Conservation (phyloP, 2,888 invertebrate species). For the Synanthedon tipuliformis region DNA sequence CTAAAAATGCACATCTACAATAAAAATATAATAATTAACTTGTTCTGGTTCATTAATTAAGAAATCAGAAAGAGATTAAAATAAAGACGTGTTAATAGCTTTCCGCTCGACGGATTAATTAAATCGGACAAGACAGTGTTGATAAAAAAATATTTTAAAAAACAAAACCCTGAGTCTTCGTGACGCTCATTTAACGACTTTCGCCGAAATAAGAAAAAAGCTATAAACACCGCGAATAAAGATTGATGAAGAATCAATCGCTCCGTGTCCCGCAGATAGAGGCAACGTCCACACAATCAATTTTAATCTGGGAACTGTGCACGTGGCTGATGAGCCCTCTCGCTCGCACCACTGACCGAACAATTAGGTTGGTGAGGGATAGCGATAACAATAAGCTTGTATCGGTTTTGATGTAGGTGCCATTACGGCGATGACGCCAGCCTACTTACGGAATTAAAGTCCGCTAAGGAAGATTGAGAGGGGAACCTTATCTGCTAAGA, state of each 20-base stretch:
- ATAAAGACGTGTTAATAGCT: too few species aligned
- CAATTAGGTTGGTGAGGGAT: constrained; percentile 22
- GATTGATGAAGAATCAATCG: constrained; percentile 69
- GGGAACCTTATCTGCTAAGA: constrained; percentile 52
- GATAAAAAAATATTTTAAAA: constrained; percentile 4
- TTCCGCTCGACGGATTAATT: constrained; percentile 3
- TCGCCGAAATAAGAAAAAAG: constrained; percentile 22
- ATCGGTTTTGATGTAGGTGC: constrained; percentile 44
- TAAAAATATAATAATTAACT: too few species aligned
- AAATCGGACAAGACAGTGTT: constrained; percentile 2
- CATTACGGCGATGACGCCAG: constrained; percentile 52
- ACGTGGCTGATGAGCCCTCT: constrained; percentile 29
- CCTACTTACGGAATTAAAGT: constrained; percentile 66
- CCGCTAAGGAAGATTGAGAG: constrained; percentile 62
- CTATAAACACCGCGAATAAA: constrained; percentile 56
- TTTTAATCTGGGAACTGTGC: constrained; percentile 60
- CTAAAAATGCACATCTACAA: too few species aligned
- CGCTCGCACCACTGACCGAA: constrained; percentile 13
- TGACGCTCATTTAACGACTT: constrained; percentile 13
- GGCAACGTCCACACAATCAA: constrained; percentile 60
- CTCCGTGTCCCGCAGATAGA: constrained; percentile 52
- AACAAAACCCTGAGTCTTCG: constrained; percentile 5
- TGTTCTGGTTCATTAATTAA: too few species aligned
- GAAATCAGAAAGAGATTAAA: too few species aligned
- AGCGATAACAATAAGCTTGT: constrained; percentile 26